These are phyloP conservation scores for Coptotermes formosanus DNA, from an alignment of 1,140 invertebrate species.

Conservation along the genomic window DNA sequence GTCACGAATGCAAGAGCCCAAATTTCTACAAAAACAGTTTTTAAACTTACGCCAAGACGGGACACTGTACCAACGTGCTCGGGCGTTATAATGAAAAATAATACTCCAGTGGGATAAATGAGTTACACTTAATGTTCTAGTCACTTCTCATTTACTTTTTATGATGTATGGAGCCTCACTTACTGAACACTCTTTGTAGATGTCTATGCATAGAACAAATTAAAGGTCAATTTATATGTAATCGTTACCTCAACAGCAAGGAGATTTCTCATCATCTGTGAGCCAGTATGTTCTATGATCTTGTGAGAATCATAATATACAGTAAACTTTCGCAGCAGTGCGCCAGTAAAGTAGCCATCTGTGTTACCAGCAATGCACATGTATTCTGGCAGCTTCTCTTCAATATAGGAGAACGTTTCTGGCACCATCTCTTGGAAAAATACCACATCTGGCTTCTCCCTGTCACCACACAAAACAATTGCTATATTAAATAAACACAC, in stretches of 20 bases:
- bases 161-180: too few species aligned
- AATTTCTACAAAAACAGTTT: too few species aligned
- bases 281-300: slow-evolving; percentile 49
- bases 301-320: slow-evolving; percentile 48
- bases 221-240: too few species aligned
- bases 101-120: too few species aligned
- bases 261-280: slow-evolving; percentile 56
- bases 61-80: too few species aligned
- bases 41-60: too few species aligned
- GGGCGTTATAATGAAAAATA: too few species aligned
- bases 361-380: slow-evolving; percentile 43
- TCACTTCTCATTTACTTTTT: too few species aligned
- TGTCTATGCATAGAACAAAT: too few species aligned
- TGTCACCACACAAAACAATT: slow-evolving; percentile 41
- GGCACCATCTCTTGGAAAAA: slow-evolving; percentile 64
- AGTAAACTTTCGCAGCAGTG: slow-evolving; percentile 50
- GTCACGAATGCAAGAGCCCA: too few species aligned
- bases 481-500: not conserved
- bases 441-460: slow-evolving; percentile 58
- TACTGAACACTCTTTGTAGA: too few species aligned
- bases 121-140: too few species aligned
- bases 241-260: slow-evolving; percentile 47
- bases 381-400: slow-evolving; percentile 47
- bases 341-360: slow-evolving; percentile 53
- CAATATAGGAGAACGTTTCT: slow-evolving; percentile 46